Conservation (phyloP, 2,113 vertebrate genomes). For the Pygoscelis antarcticus region DNA sequence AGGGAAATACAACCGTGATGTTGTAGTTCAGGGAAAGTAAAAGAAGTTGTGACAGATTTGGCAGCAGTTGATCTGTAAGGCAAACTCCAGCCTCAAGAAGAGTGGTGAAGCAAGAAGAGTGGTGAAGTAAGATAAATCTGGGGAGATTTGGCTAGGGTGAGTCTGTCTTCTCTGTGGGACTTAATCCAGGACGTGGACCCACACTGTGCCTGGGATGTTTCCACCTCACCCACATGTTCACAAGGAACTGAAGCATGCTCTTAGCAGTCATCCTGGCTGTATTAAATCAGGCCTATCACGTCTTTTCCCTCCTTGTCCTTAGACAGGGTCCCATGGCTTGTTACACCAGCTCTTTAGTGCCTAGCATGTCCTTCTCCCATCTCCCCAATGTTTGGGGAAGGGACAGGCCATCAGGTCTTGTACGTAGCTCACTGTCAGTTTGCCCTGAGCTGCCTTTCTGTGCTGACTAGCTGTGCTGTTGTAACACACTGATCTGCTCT, state of each 20-base stretch:
- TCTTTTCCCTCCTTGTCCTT: background rate
- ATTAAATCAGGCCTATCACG: background rate
- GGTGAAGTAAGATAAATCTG: background rate
- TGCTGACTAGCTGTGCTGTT: background rate
- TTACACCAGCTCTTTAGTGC: background rate
- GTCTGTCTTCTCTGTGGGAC: background rate
- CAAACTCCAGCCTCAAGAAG: background rate
- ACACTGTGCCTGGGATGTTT: background rate
- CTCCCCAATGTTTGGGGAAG: background rate
- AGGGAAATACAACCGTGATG: background rate
- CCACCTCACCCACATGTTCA: background rate
- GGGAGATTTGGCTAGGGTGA: background rate
- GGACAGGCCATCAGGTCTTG: background rate
- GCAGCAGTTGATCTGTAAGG: background rate
- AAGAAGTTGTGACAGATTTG: background rate
- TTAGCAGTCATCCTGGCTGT: background rate
- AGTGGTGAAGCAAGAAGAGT: background rate
- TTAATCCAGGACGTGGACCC: background rate
- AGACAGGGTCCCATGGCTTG: background rate
- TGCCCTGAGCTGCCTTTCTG: background rate
- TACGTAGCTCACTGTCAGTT: background rate
- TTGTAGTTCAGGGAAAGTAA: background rate
- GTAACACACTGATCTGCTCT: background rate
- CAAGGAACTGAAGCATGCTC: background rate
- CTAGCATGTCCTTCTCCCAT: background rate